phyloP scores from a whole-genome alignment of 1,140 invertebrate species.

The Cylas formicarius region DNA sequence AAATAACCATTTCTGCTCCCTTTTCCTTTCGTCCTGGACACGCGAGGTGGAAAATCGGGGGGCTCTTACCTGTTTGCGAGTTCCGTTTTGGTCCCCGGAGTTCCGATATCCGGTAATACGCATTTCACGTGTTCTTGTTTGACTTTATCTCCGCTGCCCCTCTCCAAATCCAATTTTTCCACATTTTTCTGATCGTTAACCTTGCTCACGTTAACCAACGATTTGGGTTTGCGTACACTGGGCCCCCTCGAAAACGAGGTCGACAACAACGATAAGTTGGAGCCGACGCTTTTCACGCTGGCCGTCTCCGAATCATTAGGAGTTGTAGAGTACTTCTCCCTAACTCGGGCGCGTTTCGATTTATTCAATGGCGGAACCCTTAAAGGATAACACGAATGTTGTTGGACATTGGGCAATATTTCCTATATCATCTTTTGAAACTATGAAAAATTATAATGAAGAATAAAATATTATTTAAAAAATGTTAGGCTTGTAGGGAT shows the following conservation, averaged over 20 bases:
- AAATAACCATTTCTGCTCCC: too few species aligned
- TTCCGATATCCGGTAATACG: conserved; percentile 9
- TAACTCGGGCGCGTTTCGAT: conserved; percentile 20
- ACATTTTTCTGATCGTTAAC: conserved; percentile 1
- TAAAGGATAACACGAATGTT: background rate
- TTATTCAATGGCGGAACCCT: conserved; percentile 22
- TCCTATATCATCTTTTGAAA: too few species aligned
- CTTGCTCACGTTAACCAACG: conserved; percentile 17
- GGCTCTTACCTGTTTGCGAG: conserved; percentile 25
- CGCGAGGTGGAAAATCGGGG: background rate
- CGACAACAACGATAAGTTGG: conserved; percentile 3
- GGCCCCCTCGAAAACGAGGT: conserved; percentile 19
- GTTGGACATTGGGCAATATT: background rate
- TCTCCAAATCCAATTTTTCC: background rate
- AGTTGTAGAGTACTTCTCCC: conserved; percentile 25
- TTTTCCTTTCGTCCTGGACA: too few species aligned
- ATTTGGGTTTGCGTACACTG: conserved; percentile 26
- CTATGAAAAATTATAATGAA: too few species aligned
- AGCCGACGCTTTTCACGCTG: conserved; percentile 12
- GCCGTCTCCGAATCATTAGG: conserved; percentile 6
- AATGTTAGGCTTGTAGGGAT: too few species aligned
- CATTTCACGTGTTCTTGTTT: too few species aligned
- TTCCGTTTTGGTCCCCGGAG: conserved; percentile 13
- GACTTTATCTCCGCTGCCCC: too few species aligned
- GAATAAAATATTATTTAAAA: too few species aligned